Evolutionary conservation across 2,797 vertebrate species (phyloP), one percentile per base, ranked within the genome.

Genomic region (Cichlasoma orientale): DNA sequence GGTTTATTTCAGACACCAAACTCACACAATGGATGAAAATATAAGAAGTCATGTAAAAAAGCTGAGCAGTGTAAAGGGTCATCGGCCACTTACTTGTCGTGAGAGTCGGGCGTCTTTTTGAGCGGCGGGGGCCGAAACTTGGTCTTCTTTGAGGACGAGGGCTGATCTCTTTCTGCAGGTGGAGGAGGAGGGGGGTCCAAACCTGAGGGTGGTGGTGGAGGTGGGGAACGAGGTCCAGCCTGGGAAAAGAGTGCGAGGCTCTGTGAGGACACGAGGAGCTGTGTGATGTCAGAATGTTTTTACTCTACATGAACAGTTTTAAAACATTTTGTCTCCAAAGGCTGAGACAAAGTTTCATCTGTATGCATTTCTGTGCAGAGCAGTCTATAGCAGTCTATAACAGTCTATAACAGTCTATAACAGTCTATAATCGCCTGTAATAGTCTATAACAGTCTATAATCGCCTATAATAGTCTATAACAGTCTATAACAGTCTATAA

Each of bases 121-220:
- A 98, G 94, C 0, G 97, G 97, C 1, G 97, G 97, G 16, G 97
- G 97, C 52, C 97, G 95, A 85, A 95, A 95, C 91, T 98, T 98
- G 86, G 93, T 93, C 93, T 96, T 98, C 94, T 97, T 98, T 41
- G 53, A 90, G 52, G 77, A 94, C 0, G 93, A 88, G 61, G 93
- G 87, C 36, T 93, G 87, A 23, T 97, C 96, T 55, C 92, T 92
- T 27, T 94, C 95, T 10, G 74, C 85, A 21, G 93, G 87, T 8
- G 92, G 93, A 56, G 91, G 93, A 1, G 86, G 92, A 71, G 89
- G 93, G 3, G 87, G 94, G 52, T 95, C 95, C 84, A 95, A 61
- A 75, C 86, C 87, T 77, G 89, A 92, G 54, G 88, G 61, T 16
- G 88, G 66, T 21, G 88, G 87, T n/a, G 86, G 88, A 69, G 86